Evolutionary conservation across 2,113 vertebrate genomes (phyloP), one percentile per base, ranked within the genome.

Genomic region (Eublepharis macularius): DNA sequence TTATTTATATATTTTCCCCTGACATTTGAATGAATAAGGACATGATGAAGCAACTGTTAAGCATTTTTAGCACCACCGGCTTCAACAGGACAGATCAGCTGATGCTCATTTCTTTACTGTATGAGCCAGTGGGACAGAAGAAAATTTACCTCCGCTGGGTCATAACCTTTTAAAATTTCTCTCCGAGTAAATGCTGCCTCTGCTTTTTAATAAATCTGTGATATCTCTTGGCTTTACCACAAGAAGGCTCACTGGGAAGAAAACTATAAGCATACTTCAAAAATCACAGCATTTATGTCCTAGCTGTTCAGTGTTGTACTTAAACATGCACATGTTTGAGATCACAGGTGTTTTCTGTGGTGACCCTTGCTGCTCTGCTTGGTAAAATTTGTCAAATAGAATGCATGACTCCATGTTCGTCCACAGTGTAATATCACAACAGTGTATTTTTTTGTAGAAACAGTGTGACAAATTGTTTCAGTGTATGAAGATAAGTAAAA

Each of bases 371-470:
- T 93, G 92, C 79, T 91, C 90, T 91, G 89, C 90, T 94, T 95
- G 94, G 92, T 95, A 95, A 93, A 95, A 96, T 87, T 89, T 92
- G 93, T 96, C 93, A 90, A 6, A 73, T 74, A 79, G 93, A 95
- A 90, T 1, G 49, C 94, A 89, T 82, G 82, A 92, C 88, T 95
- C 94, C 90, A 89, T 94, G 86, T 94, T 91, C 95, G 91, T 94
- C 93, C 90, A 92, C 88, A 0, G 76, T 94, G 82, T 89, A 93
- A 80, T 65, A 68, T 86, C 91, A 90, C 92, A 94, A 91, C 39
- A 93, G 86, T 93, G 89, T 95, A 90, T 94, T 94, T 94, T 95
- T 95, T 95, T 95, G 93, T 96, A 73, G 45, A 95, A 95, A 92
- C 94, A 93, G 49, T 85, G 94, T 93, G 93, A 91, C 87, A 91